Conservation (phyloP, 2,888 invertebrate species). For the Zygothrica quintamaculata region DNA sequence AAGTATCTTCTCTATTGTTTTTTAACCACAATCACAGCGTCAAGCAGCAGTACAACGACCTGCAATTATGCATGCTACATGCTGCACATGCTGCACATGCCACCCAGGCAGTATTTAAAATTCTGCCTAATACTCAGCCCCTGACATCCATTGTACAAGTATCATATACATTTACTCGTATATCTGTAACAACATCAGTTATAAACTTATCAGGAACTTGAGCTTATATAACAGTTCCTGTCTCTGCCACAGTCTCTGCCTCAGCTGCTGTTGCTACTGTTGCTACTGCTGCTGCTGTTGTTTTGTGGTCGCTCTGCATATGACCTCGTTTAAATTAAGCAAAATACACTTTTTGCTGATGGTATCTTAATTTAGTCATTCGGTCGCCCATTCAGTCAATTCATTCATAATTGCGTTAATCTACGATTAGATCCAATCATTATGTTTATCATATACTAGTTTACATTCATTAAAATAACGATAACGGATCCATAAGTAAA, state of each 20-base stretch:
- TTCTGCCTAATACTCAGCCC: conserved; percentile 38
- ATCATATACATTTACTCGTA: conserved; percentile 14
- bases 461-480: not conserved
- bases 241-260: not conserved
- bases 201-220: conserved; percentile 55
- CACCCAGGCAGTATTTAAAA: conserved; percentile 37
- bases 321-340: conserved; percentile 71
- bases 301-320: conserved; percentile 54
- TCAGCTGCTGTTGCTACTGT: conserved; percentile 16
- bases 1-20: conserved; percentile 51
- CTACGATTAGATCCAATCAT: conserved; percentile 5
- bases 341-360: conserved; percentile 35
- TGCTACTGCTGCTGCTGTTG: conserved; percentile 19
- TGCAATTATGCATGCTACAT: conserved; percentile 41
- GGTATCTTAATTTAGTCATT: conserved; percentile 43
- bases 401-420: conserved; percentile 5
- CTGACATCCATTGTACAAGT: conserved; percentile 29
- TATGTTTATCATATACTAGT: not conserved
- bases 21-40: conserved; percentile 15
- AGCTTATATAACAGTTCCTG: conserved; percentile 8
- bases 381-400: conserved; percentile 23
- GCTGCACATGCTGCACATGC: conserved; percentile 7
- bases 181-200: conserved; percentile 39
- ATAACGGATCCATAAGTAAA: conserved; percentile 9
- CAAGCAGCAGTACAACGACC: conserved; percentile 53